Base-by-base conservation (phyloP, 2,797 vertebrate genomes). In the Acanthurus leucopareius region DNA sequence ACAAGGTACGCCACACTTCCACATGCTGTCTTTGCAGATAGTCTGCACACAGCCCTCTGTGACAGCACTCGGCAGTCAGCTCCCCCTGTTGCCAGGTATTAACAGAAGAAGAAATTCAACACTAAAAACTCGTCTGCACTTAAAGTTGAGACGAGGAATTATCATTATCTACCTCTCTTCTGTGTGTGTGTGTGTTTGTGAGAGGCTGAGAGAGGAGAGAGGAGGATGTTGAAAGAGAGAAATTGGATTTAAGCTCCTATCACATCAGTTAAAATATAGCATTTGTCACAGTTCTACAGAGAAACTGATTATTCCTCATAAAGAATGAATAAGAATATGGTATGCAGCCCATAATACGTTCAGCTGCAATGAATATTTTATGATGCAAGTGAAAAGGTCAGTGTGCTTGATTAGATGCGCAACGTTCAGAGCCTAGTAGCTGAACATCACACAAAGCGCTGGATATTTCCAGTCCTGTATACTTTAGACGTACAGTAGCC, bases 281-380 rank as follows among this genome's bases (percentile, higher is more conserved):
- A 76, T 91, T 90, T 87, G 74, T 83, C 77, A 70, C 56, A 62
- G 63, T 75, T 79, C 76, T 75, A 64, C 76, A 63, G 38, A 56
- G 70, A 75, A 84, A 76, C 45, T 69, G 79, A 91, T 89, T 88
- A 80, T 84, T 81, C 80, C 79, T 91, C 71, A 74, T 87, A 40
- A 89, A 88, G 77, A 83, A 82, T 79, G 77, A 58, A 82, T 84
- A 83, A 44, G 61, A 82, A 61, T 73, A 69, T 66, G 53, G 56
- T 79, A 75, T 88, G 61, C 86, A 79, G 80, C 56, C 71, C 16
- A 56, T 86, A 86, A 86, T 87, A 80, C 19, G 25, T 89, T 84
- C 77, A 76, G 77, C 61, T 45, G 68, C 78, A 74, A 90, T 94
- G 86, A 92, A 95, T 95, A 92, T 92, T 94, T 92, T 72, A 94